Evolutionary conservation across 2,113 vertebrate genomes (phyloP).

Genomic region (Haplotaxodon microlepis): DNA sequence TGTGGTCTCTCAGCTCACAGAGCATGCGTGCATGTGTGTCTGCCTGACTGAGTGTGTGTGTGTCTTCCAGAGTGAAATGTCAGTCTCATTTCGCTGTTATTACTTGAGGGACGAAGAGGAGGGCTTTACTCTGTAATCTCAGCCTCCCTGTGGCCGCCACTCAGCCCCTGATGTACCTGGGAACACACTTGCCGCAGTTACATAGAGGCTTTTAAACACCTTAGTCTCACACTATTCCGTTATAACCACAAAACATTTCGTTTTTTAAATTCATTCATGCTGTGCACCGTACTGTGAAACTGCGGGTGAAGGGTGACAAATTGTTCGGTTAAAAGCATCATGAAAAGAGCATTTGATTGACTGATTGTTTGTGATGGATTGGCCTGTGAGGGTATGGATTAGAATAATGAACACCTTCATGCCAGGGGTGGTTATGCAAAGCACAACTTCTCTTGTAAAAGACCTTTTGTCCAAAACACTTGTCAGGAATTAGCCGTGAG

Average conservation of each 20-base stretch:
- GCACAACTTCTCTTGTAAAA: neutral
- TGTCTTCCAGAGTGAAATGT: slow-evolving; percentile 61
- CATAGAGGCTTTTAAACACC: slow-evolving; percentile 44
- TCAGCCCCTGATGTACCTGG: slow-evolving; percentile 28
- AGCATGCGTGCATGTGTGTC: neutral
- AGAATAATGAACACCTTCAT: slow-evolving; percentile 51
- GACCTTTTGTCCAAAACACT: slow-evolving; percentile 7
- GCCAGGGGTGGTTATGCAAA: slow-evolving; percentile 14
- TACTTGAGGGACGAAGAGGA: slow-evolving; percentile 65
- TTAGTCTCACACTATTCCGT: slow-evolving; percentile 27
- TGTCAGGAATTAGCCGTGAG: slow-evolving; percentile 14
- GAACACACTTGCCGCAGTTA: neutral
- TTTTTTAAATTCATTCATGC: slow-evolving; percentile 20
- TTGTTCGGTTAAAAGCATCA: slow-evolving; percentile 52
- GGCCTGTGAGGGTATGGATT: slow-evolving; percentile 19
- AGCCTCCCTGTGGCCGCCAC: slow-evolving; percentile 36
- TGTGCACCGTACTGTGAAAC: neutral
- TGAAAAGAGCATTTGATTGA: slow-evolving; percentile 41
- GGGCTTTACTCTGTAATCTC: slow-evolving; percentile 58
- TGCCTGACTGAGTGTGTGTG: neutral
- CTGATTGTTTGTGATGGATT: slow-evolving; percentile 53
- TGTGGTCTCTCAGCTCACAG: neutral
- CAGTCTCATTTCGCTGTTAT: slow-evolving; percentile 68
- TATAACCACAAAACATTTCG: slow-evolving; percentile 19
- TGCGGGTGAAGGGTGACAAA: slow-evolving; percentile 43